A percentile compares a stretch with the other conserved stretches of the same genome.
Evolutionary conservation across 2,797 vertebrate species (phyloP).

Genomic region (Percopsis omiscomaycus): DNA sequence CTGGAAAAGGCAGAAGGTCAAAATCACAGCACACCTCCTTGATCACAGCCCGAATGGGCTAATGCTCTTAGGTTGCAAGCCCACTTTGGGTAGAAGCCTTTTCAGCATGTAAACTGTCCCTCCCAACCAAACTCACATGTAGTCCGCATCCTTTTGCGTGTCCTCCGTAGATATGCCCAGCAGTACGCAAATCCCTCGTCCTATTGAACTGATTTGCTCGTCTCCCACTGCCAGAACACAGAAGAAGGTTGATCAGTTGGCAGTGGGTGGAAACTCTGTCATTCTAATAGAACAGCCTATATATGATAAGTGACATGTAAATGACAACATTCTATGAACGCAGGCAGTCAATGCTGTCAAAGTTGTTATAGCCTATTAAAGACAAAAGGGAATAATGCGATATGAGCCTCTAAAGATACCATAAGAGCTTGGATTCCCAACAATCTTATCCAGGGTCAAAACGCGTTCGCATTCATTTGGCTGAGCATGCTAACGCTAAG

Average conservation of each 20-base stretch:
- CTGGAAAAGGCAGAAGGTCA: conserved; percentile 59
- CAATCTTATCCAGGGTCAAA: background rate
- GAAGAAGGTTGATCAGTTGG: no score
- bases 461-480: background rate
- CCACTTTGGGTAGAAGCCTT: background rate
- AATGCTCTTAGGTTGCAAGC: no score
- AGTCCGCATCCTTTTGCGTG: conserved; percentile 90
- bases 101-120: background rate
- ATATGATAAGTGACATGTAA: conserved; percentile 11
- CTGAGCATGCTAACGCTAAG: conserved; percentile 49
- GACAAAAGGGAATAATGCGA: no score
- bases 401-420: background rate
- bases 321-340: conserved; percentile 1
- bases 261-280: no score
- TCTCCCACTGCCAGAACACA: conserved; percentile 81
- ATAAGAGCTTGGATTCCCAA: background rate
- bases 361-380: background rate
- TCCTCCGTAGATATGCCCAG: conserved; percentile 93
- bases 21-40: background rate
- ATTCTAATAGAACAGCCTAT: background rate
- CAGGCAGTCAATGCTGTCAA: conserved; percentile 10
- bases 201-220: conserved; percentile 89
- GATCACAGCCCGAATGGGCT: background rate
- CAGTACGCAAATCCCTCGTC: conserved; percentile 90
- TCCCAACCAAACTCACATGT: conserved; percentile 85